phyloP scores from a whole-genome alignment of 64 coral and sea anemone species.

The Pocillopora damicornis region DNA sequence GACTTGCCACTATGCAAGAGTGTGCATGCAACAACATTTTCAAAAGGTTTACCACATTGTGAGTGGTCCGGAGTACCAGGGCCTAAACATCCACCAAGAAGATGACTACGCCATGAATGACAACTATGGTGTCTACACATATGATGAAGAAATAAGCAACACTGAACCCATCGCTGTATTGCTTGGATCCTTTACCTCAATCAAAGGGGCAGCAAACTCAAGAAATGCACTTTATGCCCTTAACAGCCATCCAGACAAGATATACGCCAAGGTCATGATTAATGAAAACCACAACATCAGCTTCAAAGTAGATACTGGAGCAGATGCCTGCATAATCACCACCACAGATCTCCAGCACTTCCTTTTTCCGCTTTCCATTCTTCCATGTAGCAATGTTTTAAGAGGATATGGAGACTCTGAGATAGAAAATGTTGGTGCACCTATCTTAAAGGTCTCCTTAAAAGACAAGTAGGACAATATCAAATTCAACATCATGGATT shows the following conservation, averaged over 20 bases:
- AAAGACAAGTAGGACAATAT: constrained; percentile 34
- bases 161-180: constrained; percentile 3
- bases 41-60: constrained; percentile 40
- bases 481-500: constrained; percentile 40
- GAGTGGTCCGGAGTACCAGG: constrained; percentile 26
- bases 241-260: constrained; percentile 39
- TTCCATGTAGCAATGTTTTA: constrained; percentile 16
- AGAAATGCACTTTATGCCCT: constrained; percentile 31
- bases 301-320: constrained; percentile 64
- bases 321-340: constrained; percentile 55
- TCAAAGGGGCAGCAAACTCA: constrained; percentile 24
- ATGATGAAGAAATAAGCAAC: constrained; percentile 11
- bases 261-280: constrained; percentile 32
- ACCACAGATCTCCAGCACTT: constrained; percentile 43
- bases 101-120: neutral
- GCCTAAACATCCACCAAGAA: constrained; percentile 10
- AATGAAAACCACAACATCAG: constrained; percentile 16
- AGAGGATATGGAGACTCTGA: constrained; percentile 50
- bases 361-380: constrained; percentile 8
- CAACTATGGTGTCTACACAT: neutral
- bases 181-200: neutral
- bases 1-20: constrained; percentile 10
- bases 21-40: constrained; percentile 20
- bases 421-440: constrained; percentile 41
- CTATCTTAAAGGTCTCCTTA: constrained; percentile 24